phyloP scores from a whole-genome alignment of 2,888 invertebrate genomes.

The Agonopterix heracliana region DNA sequence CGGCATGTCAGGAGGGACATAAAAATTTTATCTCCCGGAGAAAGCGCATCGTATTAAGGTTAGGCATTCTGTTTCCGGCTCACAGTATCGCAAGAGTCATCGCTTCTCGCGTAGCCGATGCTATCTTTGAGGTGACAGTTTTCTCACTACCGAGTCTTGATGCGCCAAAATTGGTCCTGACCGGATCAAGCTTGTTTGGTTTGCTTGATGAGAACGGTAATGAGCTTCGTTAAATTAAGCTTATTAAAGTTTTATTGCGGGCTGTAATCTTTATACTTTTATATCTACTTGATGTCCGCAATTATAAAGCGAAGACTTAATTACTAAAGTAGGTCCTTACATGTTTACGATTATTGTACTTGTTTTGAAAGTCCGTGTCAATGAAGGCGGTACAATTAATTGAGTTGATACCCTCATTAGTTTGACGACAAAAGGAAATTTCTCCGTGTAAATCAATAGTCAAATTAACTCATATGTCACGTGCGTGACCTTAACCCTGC shows the following conservation, averaged over 20 bases:
- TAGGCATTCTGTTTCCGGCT: slow-evolving; percentile 13
- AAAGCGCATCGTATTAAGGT: slow-evolving; percentile 42
- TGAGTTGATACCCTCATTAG: no score
- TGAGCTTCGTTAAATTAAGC: not conserved
- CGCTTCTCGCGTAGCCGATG: not conserved
- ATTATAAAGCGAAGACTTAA: no score
- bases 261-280: no score
- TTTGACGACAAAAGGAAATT: no score
- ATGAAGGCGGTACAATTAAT: no score
- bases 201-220: not conserved
- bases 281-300: no score
- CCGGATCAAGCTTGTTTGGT: slow-evolving; percentile 4
- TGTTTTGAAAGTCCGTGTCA: no score
- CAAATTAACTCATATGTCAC: not conserved
- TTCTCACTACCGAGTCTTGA: slow-evolving; percentile 6
- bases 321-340: no score
- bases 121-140: slow-evolving; percentile 5
- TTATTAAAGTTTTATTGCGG: not conserved
- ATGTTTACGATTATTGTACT: no score
- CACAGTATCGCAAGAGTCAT: slow-evolving; percentile 4
- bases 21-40: slow-evolving; percentile 46
- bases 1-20: slow-evolving; percentile 29
- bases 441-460: no score
- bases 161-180: slow-evolving; percentile 6
- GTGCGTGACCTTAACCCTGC: slow-evolving; percentile 1